A percentile compares a stretch with the other conserved stretches of the same genome.
Conservation (phyloP, 2,113 vertebrate species). For the Thamnophis sirtalis region DNA sequence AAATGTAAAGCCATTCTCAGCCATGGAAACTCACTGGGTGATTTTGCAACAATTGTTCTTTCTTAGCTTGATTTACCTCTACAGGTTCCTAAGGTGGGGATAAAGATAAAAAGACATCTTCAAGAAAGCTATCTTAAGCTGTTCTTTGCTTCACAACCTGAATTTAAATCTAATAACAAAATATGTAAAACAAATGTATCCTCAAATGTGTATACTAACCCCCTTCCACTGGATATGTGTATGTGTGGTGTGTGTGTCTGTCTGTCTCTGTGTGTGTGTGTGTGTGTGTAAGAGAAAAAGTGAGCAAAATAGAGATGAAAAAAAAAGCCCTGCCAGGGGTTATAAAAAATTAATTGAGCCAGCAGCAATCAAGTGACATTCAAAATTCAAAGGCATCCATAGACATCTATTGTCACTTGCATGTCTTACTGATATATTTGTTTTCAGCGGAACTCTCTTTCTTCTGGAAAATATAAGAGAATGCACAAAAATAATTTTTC, state of each 20-base stretch:
- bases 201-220: not conserved
- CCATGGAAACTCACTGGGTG: not conserved
- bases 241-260: not conserved
- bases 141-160: not conserved
- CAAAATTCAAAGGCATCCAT: not conserved
- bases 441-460: not conserved
- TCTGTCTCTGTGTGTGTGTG: too few species aligned
- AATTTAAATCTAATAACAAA: not conserved
- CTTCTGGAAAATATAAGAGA: not conserved
- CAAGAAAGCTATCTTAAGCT: not conserved
- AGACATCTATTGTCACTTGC: not conserved
- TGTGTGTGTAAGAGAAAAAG: not conserved
- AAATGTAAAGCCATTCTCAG: not conserved
- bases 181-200: not conserved
- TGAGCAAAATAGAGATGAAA: not conserved
- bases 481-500: not conserved
- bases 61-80: not conserved
- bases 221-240: not conserved
- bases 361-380: not conserved
- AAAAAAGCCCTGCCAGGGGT: not conserved
- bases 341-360: not conserved
- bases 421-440: not conserved
- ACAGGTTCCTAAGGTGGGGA: not conserved
- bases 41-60: not conserved
- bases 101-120: not conserved